Percentiles rank a stretch among this genome's conserved stretches.
Conservation (phyloP, 2,113 vertebrate genomes). For the Colaptes auratus region DNA sequence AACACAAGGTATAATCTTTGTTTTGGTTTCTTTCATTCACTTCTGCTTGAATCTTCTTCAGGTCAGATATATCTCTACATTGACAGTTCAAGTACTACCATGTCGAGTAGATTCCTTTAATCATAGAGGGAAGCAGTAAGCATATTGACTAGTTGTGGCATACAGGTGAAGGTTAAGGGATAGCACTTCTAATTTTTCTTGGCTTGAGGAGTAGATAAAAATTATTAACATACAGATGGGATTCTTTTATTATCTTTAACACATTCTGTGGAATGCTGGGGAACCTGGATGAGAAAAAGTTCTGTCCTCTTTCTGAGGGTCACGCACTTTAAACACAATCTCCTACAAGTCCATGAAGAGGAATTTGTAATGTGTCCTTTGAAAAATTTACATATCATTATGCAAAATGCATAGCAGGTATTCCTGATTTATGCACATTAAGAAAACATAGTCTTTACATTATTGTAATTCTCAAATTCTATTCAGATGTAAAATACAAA, state of each 20-base stretch:
- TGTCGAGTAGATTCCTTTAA: background rate
- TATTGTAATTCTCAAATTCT: background rate
- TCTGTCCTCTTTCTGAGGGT: background rate
- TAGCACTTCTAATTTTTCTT: background rate
- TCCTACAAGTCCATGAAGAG: background rate
- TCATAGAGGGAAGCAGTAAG: background rate
- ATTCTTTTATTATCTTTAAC: background rate
- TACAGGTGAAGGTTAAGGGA: background rate
- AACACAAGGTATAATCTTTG: background rate
- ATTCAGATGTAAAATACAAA: background rate
- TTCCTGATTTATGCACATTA: background rate
- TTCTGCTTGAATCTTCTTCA: background rate
- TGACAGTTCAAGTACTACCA: background rate
- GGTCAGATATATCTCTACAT: background rate
- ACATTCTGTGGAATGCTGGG: background rate
- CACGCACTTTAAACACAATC: background rate
- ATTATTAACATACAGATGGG: background rate
- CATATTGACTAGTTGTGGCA: background rate
- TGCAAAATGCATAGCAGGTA: background rate
- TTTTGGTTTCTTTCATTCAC: background rate
- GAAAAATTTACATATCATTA: background rate
- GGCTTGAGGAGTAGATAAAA: background rate
- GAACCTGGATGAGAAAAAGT: background rate
- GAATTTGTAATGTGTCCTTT: background rate
- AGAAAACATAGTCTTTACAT: background rate